Base-by-base conservation (phyloP, 2,888 invertebrate species). In the Parapristionchus giblindavisi region DNA sequence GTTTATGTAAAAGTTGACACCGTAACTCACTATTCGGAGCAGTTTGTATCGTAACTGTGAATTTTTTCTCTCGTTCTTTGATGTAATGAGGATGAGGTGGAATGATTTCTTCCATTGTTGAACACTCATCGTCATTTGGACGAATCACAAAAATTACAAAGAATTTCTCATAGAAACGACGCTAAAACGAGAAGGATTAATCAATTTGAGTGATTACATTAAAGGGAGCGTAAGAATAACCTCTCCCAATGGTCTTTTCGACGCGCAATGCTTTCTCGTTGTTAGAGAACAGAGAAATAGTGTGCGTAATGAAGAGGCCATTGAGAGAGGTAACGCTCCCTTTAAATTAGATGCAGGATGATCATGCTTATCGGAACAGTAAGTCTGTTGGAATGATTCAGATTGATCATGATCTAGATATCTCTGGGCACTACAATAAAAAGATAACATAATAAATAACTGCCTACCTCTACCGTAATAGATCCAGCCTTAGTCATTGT, bases 71-170 rank as follows among this genome's bases (percentile, higher is more conserved):
- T 17, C 72, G 58, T 34, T 58, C 60, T 43, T 36, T 32, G 27
- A 43, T 58, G 36, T 58, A 60, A 14, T 60, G 72, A 14, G 43
- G 60, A 52, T 52, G 36, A 0, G 70, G 65, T 17, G 80, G 80
- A 21, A 73, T 74, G 40, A 81, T 79, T 29, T 76, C 76, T 14
- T 52, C 29, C 40, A 79, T 79, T 48, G 79, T 78, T 5, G 77
- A 76, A 51, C 90, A 91, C 11, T 91, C 91, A 40, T 90, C 90
- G 80, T 93, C 92, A 0, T 92, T 92, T 0, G 92, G 91, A 88
- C 92, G 92, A 78, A 93, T 92, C 65, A 93, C 92, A 85, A 94
- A 91, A 8, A 94, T 93, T 51, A 94, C 91, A 89, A 93, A 94
- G 89, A 94, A 94, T 0, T 82, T 78, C 1, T 79, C 65, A 77